A percentile compares a stretch with the other conserved stretches of the same genome.
phyloP scores from a whole-genome alignment of 2,888 invertebrate genomes.

The Timema cristinae region DNA sequence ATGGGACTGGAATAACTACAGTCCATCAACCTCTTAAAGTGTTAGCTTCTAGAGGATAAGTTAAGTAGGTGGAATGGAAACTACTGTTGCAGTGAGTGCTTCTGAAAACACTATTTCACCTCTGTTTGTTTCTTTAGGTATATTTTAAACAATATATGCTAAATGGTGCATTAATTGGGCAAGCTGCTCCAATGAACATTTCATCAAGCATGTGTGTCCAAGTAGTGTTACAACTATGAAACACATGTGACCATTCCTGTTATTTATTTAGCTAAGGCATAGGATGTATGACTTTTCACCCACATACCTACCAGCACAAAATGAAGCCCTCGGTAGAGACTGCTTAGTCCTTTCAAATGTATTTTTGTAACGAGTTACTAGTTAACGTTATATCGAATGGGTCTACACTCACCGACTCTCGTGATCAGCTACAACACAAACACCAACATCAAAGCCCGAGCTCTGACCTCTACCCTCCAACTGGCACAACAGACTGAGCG shows the following conservation, averaged over 20 bases:
- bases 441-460: no score
- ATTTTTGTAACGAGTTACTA: no score
- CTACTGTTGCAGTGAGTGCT: background rate
- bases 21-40: background rate
- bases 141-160: background rate
- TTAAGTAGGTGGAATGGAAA: background rate
- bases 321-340: constrained; percentile 5
- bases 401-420: no score
- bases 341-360: constrained; percentile 12
- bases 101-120: no score
- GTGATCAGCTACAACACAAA: no score
- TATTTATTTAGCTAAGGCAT: constrained; percentile 9
- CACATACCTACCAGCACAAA: constrained; percentile 1
- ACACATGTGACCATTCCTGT: constrained; percentile 15
- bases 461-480: no score
- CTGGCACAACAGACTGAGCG: no score
- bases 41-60: background rate
- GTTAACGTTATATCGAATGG: no score
- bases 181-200: constrained; percentile 5
- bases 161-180: constrained; percentile 2
- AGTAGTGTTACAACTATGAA: constrained; percentile 14
- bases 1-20: background rate
- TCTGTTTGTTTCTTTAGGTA: background rate
- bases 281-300: constrained; percentile 8
- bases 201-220: constrained; percentile 13